Evolutionary conservation across 2,797 vertebrate genomes (phyloP), one percentile per base, ranked within the genome.

Genomic region (Cryptoprocta ferox): DNA sequence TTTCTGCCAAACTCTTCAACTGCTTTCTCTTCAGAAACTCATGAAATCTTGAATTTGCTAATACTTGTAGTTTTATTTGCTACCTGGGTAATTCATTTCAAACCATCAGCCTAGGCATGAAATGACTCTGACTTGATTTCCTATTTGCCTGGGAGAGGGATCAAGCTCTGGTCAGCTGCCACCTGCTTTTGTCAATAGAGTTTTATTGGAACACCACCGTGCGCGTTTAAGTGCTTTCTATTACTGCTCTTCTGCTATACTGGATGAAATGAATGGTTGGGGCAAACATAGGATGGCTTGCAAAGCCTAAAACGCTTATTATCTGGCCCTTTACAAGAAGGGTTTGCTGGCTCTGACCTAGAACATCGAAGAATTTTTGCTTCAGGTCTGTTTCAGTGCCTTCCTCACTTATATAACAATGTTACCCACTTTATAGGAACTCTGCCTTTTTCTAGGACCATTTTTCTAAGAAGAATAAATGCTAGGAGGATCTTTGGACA

Each of bases 11-110:
- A 81, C 75, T 0, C 71, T 92, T 97, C 70, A 97, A 93, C 16
- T 70, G 81, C 50, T 66, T 95, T 48, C 84, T 97, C 21, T 97
- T 70, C 50, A 96, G 53, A 98, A 97, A 95, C 39, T 97, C 97
- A 97, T 9, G 6, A 88, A 35, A 4, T 63, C 63, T 97, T 94
- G 8, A 94, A 97, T 96, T 96, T 95, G 86, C 71, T 95, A 96
- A 56, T 91, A 89, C 9, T 26, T 80, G n/a, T 35, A 93, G 75
- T 93, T 98, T 92, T 53, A 95, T 61, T 14, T 97, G 96, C 87
- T 96, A 96, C 59, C 94, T 95, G 87, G 83, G 84, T 92, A 97
- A 78, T 73, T 97, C 35, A 85, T 78, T 6, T 87, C 93, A 92
- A 97, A 75, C 89, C 90, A 79, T 19, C 84, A 37, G 39, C 78